phyloP scores from a whole-genome alignment of 1,140 invertebrate species.

The Euwallacea fornicatus region DNA sequence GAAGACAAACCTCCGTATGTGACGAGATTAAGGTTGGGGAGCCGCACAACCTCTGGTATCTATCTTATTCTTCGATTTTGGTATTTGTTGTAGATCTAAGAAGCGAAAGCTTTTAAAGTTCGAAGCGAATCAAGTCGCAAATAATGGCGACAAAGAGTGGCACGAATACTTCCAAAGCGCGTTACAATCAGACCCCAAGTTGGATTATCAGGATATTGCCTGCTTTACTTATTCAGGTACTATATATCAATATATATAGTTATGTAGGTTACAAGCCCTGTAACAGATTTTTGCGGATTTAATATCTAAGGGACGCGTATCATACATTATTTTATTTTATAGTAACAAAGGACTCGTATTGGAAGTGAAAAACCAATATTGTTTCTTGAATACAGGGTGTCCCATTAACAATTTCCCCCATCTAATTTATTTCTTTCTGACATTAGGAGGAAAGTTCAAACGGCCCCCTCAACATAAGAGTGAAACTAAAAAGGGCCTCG shows the following conservation, averaged over 20 bases:
- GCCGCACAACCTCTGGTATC: background rate
- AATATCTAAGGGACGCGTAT: too few relatives aligned
- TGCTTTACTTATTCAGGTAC: slow-evolving; percentile 19
- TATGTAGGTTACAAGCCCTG: background rate
- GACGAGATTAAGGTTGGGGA: background rate
- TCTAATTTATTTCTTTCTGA: too few relatives aligned
- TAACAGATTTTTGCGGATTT: too few relatives aligned
- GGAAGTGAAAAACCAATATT: too few relatives aligned
- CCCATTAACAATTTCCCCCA: too few relatives aligned
- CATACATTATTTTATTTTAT: too few relatives aligned
- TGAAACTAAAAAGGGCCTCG: too few relatives aligned
- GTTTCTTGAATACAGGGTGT: too few relatives aligned
- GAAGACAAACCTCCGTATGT: background rate
- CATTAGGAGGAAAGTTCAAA: too few relatives aligned
- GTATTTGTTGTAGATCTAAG: background rate
- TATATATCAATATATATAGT: background rate
- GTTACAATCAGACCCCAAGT: slow-evolving; percentile 15
- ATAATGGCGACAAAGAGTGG: slow-evolving; percentile 8
- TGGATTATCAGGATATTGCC: slow-evolving; percentile 16
- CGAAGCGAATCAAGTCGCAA: background rate
- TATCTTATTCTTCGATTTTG: background rate
- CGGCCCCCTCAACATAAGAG: too few relatives aligned
- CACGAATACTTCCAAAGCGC: slow-evolving; percentile 10
- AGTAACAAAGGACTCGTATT: too few relatives aligned
- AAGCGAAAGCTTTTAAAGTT: slow-evolving; percentile 13